phyloP scores from a whole-genome alignment of 2,797 vertebrate genomes.

The Rhabdophis nuchalis region DNA sequence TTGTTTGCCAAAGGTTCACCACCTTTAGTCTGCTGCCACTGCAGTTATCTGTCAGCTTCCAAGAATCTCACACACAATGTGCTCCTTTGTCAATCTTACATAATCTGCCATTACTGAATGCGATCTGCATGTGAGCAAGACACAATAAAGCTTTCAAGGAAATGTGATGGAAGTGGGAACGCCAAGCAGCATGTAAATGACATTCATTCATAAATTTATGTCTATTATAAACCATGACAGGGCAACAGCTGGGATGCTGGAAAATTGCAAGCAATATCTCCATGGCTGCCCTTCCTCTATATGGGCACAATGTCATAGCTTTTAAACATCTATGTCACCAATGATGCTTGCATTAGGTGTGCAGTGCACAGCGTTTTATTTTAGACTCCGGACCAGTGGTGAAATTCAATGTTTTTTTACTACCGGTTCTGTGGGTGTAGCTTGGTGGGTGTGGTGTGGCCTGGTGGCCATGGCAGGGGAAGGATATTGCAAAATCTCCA shows the following conservation, averaged over 20 bases:
- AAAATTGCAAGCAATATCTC: slow-evolving; percentile 34
- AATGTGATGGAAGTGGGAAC: neutral
- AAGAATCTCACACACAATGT: neutral
- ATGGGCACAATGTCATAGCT: fast-evolving
- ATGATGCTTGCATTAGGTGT: neutral
- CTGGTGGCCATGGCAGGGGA: too few relatives aligned
- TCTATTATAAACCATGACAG: neutral
- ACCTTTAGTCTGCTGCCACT: neutral
- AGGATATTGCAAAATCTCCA: too few relatives aligned
- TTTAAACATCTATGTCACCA: neutral
- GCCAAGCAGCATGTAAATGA: neutral
- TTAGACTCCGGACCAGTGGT: neutral
- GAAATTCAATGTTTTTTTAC: too few relatives aligned
- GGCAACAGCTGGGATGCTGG: slow-evolving; percentile 7
- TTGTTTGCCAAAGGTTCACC: neutral
- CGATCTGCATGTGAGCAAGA: neutral
- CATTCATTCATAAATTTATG: slow-evolving; percentile 9
- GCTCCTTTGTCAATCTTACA: neutral
- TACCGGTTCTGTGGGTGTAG: too few relatives aligned
- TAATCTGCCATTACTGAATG: neutral
- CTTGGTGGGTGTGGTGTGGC: too few relatives aligned
- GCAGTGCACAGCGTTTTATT: neutral
- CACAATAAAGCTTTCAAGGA: slow-evolving; percentile 6
- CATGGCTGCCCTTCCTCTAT: slow-evolving; percentile 21
- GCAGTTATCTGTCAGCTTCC: neutral